Evolutionary conservation across 2,113 vertebrate genomes (phyloP).

Genomic region (Pluvianellus socialis): DNA sequence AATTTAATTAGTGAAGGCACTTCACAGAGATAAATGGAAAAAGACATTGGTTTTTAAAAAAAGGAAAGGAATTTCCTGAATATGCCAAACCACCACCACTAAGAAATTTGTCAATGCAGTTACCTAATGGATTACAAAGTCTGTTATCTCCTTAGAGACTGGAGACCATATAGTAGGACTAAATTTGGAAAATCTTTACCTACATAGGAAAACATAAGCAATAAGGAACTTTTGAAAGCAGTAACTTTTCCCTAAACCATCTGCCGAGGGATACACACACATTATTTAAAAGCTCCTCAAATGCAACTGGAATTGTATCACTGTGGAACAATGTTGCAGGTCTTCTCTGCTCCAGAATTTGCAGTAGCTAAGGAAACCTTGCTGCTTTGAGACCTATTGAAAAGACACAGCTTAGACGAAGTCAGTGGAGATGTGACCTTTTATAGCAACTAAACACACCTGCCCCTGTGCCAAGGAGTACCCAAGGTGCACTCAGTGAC

Average conservation of each 20-base stretch:
- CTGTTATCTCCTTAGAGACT: not conserved
- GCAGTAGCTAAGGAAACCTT: not conserved
- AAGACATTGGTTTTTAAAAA: not conserved
- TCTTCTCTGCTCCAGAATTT: not conserved
- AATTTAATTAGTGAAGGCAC: not conserved
- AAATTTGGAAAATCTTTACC: not conserved
- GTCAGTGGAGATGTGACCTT: not conserved
- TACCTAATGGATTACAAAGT: not conserved
- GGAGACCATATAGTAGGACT: not conserved
- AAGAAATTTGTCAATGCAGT: not conserved
- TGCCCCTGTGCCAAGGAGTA: not conserved
- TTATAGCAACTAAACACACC: not conserved
- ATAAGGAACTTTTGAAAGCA: not conserved
- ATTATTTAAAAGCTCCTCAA: not conserved
- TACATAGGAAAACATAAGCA: not conserved
- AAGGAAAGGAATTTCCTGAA: not conserved
- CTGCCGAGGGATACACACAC: rapidly evolving
- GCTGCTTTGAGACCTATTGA: not conserved
- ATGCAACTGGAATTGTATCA: not conserved
- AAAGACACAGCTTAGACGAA: not conserved
- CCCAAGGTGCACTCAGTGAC: not conserved
- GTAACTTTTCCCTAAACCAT: not conserved
- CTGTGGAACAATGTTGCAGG: not conserved
- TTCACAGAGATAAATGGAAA: not conserved
- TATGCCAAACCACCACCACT: not conserved